Conservation (phyloP, 2,888 invertebrate genomes). For the Tridacna gigas region DNA sequence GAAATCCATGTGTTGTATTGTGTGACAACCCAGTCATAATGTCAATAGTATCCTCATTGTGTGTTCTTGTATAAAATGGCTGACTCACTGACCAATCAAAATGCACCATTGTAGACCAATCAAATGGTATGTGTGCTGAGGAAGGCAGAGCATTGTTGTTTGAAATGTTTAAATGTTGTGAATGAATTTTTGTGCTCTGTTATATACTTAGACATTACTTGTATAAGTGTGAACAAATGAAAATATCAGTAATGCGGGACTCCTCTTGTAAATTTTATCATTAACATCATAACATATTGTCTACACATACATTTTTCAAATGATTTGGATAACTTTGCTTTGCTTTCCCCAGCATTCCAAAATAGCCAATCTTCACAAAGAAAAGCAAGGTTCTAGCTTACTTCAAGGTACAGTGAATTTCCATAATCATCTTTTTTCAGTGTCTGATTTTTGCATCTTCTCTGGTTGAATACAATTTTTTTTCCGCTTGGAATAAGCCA, state of each 20-base stretch:
- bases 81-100: constrained; percentile 8
- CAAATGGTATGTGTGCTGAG: not conserved
- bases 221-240: not conserved
- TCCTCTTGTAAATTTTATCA: not conserved
- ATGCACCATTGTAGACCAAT: not conserved
- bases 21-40: not conserved
- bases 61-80: not conserved
- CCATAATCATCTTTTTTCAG: no score
- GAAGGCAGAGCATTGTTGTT: not conserved
- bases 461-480: no score
- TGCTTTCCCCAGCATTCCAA: no score
- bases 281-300: not conserved
- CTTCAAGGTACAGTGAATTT: no score
- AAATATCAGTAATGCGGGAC: constrained; percentile 14
- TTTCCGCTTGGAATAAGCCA: no score
- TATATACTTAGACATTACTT: not conserved
- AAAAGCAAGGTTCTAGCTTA: no score
- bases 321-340: no score
- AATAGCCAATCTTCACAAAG: no score
- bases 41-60: not conserved
- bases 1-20: not conserved
- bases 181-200: constrained; percentile 12
- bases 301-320: no score
- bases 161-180: not conserved
- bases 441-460: no score